A percentile compares a stretch with the other conserved stretches of the same genome.
Evolutionary conservation across 1,140 invertebrate genomes (phyloP).

Genomic region (Tenebrio molitor): DNA sequence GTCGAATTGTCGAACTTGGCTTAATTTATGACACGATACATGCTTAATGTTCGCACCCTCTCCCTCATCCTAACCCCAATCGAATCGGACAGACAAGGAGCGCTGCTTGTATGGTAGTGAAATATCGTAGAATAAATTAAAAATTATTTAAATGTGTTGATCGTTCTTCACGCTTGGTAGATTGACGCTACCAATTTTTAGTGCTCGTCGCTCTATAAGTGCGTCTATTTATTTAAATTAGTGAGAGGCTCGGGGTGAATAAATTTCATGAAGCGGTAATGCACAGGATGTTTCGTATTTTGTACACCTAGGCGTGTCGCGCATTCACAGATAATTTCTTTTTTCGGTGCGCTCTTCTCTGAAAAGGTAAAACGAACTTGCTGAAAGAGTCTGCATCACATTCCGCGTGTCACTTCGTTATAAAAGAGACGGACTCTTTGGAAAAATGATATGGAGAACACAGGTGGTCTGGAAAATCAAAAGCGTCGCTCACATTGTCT

Average conservation of each 20-base stretch:
- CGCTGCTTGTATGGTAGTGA: not conserved
- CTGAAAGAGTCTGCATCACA: slow-evolving; percentile 17
- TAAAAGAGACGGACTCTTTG: slow-evolving; percentile 8
- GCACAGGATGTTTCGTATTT: not conserved
- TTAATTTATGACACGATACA: slow-evolving; percentile 40
- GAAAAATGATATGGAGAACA: slow-evolving; percentile 18
- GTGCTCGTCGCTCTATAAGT: slow-evolving; percentile 37
- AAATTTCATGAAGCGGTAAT: slow-evolving; percentile 26
- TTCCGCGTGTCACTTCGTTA: slow-evolving; percentile 27
- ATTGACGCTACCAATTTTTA: slow-evolving; percentile 44
- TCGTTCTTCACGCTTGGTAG: slow-evolving; percentile 47
- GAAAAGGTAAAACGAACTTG: slow-evolving; percentile 43
- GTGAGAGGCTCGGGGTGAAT: slow-evolving; percentile 43
- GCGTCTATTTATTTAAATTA: slow-evolving; percentile 51
- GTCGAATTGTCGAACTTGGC: slow-evolving; percentile 48
- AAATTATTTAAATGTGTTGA: slow-evolving; percentile 52
- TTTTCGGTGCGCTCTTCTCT: not conserved
- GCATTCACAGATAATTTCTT: not conserved
- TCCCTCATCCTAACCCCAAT: not conserved
- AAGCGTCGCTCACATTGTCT: not conserved
- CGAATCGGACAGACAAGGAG: not conserved
- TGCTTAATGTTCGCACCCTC: not conserved
- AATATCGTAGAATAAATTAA: slow-evolving; percentile 43
- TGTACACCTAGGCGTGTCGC: not conserved
- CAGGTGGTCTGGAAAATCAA: slow-evolving; percentile 41